phyloP scores from a whole-genome alignment of 2,888 invertebrate genomes.

The Diarsia brunnea region DNA sequence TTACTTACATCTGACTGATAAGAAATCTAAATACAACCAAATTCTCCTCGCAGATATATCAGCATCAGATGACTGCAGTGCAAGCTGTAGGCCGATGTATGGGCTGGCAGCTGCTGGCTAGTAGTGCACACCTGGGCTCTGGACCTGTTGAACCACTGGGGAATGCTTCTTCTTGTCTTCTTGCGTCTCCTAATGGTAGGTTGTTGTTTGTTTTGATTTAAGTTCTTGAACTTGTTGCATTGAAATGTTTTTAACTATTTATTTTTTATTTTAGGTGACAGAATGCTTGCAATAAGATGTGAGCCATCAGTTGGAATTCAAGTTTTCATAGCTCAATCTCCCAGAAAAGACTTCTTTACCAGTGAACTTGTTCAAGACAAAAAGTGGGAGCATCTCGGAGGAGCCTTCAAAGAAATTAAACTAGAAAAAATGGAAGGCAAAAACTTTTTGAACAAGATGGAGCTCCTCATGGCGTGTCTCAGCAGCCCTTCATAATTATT shows the following conservation, averaged over 20 bases:
- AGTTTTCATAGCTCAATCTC: slow-evolving; percentile 97
- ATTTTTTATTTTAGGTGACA: slow-evolving; percentile 89
- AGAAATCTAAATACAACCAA: slow-evolving; percentile 10
- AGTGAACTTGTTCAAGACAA: slow-evolving; percentile 96
- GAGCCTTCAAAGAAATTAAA: slow-evolving; percentile 96
- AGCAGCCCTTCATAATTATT: slow-evolving; percentile 92
- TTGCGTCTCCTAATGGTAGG: slow-evolving; percentile 96
- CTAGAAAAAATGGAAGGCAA: slow-evolving; percentile 99
- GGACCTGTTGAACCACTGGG: slow-evolving; percentile 98
- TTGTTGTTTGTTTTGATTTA: slow-evolving; percentile 18
- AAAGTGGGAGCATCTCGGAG: slow-evolving; percentile 98
- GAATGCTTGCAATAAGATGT: slow-evolving; percentile 97
- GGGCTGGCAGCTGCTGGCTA: slow-evolving; percentile 98
- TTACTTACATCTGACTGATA: slow-evolving; percentile 30
- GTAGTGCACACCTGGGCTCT: slow-evolving; percentile 96
- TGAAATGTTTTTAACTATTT: not conserved
- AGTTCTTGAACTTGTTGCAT: slow-evolving; percentile 7
- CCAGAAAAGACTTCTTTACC: slow-evolving; percentile 96
- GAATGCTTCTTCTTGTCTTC: slow-evolving; percentile 97
- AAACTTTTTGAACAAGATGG: slow-evolving; percentile 99
- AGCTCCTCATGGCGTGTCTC: slow-evolving; percentile 97
- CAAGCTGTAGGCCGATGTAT: slow-evolving; percentile 97
- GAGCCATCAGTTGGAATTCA: slow-evolving; percentile 97
- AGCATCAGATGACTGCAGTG: slow-evolving; percentile 98
- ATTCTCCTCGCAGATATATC: slow-evolving; percentile 93